Base-by-base conservation (phyloP, 2,888 invertebrate species). In the Pterobdella sp. region DNA sequence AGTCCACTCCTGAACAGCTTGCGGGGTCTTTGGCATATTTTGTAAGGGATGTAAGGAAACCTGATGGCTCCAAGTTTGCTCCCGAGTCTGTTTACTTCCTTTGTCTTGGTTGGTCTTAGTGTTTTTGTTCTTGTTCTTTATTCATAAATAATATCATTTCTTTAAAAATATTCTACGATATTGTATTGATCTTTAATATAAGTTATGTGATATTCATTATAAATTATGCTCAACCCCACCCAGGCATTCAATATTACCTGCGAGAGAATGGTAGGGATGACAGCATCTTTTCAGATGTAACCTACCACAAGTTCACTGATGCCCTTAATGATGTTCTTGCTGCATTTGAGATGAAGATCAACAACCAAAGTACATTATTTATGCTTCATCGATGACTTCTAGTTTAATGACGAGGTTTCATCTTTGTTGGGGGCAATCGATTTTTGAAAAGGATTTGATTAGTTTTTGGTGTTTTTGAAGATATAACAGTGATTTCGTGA, bases 231-330 rank as follows among this genome's bases (percentile, higher is more conserved):
- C 60, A 56, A 22, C 18, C 29, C 3, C 42, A 29, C 29, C 26
- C 79, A 84, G 84, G 84, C 66, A 83, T 85, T 72, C 84, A 84
- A 76, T 92, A 93, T 87, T 94, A 94, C 87, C 86, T 96, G 73
- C 92, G 91, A 84, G 93, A 93, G 84, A 93, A 92, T 85, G 91
- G 91, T 1, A 88, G 94, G 80, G 91, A 93, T 85, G 95, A 95
- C 85, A 94, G 94, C 83, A 93, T 95, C 83, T 95, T 95, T 84
- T 92, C 93, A 76, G 95, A 95, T 85, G 87, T 91, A 1, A 31
- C 60, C 26, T 95, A 93, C 81, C 93, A 94, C 82, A 90, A 91
- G 79, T 95, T 94, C 82, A 93, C 93, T 0, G 92, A 93, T 82
- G 90, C 91, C 81, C 87, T 94, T 78, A 92, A 94, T 82, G 93